phyloP scores from a whole-genome alignment of 2,113 vertebrate species.

The Propithecus coquereli region DNA sequence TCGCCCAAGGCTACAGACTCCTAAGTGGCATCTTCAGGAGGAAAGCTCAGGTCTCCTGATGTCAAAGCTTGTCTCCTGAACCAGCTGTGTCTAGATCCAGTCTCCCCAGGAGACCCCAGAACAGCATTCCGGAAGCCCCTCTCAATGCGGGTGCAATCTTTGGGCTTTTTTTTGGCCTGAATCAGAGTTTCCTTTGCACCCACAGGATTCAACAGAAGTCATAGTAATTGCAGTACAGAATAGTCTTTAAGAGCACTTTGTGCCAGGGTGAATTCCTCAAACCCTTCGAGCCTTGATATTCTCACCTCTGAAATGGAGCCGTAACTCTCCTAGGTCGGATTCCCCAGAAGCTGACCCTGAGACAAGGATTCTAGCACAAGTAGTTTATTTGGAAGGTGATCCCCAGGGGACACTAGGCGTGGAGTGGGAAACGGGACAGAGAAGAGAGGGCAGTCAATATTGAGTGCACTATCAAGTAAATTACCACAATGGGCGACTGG shows the following conservation, averaged over 20 bases:
- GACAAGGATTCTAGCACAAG: neutral
- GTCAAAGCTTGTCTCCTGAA: neutral
- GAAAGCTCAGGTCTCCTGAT: neutral
- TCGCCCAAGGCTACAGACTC: neutral
- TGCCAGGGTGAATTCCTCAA: neutral
- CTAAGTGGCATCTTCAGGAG: neutral
- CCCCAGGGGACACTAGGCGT: neutral
- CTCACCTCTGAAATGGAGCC: neutral
- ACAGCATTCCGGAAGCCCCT: neutral
- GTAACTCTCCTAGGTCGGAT: neutral
- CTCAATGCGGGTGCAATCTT: accelerated
- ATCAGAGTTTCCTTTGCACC: neutral
- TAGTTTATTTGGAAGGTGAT: neutral
- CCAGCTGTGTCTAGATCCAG: no score
- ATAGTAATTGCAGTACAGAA: neutral
- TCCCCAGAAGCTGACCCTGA: neutral
- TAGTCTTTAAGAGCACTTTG: neutral
- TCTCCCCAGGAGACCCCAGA: neutral
- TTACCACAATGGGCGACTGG: neutral
- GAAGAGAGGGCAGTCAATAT: accelerated
- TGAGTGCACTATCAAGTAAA: neutral
- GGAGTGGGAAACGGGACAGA: neutral
- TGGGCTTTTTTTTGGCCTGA: neutral
- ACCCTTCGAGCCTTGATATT: neutral
- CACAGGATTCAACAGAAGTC: neutral